A percentile compares a stretch with the other conserved stretches of the same genome.
Evolutionary conservation across 2,888 invertebrate species (phyloP).

Genomic region (Kuschelorhynchus macadamiae): DNA sequence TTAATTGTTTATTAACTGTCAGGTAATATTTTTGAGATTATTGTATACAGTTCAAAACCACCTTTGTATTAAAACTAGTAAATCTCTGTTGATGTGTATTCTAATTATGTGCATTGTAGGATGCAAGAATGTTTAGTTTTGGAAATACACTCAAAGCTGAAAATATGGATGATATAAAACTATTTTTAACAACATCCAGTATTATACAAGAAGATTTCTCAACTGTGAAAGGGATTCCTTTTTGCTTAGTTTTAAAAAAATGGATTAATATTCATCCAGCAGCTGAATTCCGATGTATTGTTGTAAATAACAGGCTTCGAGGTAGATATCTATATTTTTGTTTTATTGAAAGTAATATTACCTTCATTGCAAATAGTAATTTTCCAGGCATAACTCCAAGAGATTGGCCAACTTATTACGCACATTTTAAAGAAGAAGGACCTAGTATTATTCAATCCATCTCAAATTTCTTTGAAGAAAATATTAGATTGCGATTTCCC

Average conservation of each 20-base stretch:
- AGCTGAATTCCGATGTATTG: conserved; percentile 66
- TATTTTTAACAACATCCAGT: conserved; percentile 63
- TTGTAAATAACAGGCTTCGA: conserved; percentile 63
- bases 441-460: conserved; percentile 61
- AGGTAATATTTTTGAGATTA: too few species aligned
- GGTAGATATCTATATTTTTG: conserved; percentile 49
- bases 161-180: conserved; percentile 61
- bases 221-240: conserved; percentile 57
- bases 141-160: conserved; percentile 63
- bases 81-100: too few species aligned
- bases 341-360: too few species aligned
- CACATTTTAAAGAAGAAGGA: conserved; percentile 64
- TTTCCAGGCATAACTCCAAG: conserved; percentile 63
- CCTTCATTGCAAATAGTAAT: not conserved
- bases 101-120: conserved; percentile 52
- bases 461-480: conserved; percentile 59
- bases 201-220: conserved; percentile 63
- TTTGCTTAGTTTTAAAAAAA: conserved; percentile 62
- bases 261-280: conserved; percentile 67
- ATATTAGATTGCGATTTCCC: conserved; percentile 60
- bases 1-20: too few species aligned
- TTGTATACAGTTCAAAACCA: not conserved
- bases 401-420: conserved; percentile 67
- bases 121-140: conserved; percentile 65
- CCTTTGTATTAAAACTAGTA: not conserved